Percentiles rank a stretch among this genome's conserved stretches.
Conservation (phyloP, 92 coral and sea anemone genomes). For the Metridium senile region DNA sequence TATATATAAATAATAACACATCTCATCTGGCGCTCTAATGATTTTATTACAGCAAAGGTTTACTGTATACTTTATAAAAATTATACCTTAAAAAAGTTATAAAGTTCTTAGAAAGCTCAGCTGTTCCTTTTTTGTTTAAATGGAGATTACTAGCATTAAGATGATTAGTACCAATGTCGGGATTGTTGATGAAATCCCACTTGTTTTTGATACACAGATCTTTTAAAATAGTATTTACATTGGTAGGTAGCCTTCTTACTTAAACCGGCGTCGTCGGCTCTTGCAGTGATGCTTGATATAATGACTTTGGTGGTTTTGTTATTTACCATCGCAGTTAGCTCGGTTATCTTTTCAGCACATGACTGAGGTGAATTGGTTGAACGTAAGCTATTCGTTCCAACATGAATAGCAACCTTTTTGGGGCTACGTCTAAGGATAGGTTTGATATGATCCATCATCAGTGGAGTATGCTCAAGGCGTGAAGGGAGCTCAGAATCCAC, state of each 20-base stretch:
- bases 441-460: constrained; percentile 38
- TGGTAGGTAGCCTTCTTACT: constrained; percentile 9
- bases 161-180: background rate
- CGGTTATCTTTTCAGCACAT: constrained; percentile 36
- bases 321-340: constrained; percentile 1
- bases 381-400: constrained; percentile 38
- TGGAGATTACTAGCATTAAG: constrained; percentile 7
- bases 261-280: constrained; percentile 23
- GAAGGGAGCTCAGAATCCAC: no score
- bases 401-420: constrained; percentile 23
- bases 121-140: background rate
- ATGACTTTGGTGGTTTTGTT: constrained; percentile 10
- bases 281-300: constrained; percentile 21
- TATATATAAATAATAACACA: no score
- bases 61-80: no score
- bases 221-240: constrained; percentile 26
- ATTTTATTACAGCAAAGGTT: no score
- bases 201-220: constrained; percentile 24
- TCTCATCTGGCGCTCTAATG: no score
- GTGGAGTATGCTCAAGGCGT: no score
- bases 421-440: constrained; percentile 29
- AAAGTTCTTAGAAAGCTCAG: no score
- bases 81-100: no score
- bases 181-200: constrained; percentile 29
- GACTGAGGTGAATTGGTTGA: constrained; percentile 13